Conservation (phyloP, 2,888 invertebrate genomes). For the Drosophila recens region DNA sequence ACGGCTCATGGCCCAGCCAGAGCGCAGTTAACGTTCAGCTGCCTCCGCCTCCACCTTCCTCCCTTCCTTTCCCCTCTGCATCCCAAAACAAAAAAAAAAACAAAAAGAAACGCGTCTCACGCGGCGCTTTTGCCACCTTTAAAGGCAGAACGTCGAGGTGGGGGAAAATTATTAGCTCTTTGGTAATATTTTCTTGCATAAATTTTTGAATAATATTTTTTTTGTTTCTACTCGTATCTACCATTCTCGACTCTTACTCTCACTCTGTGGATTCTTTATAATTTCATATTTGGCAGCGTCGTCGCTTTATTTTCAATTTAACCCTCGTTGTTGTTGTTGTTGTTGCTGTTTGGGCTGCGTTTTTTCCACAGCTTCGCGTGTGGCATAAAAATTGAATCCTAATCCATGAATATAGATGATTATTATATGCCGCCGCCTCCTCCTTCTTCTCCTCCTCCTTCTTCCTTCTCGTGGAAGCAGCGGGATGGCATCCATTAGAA, state of each 20-base stretch:
- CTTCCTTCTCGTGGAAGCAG: slow-evolving; percentile 42
- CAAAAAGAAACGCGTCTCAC: slow-evolving; percentile 43
- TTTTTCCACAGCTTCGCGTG: slow-evolving; percentile 63
- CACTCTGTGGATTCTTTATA: slow-evolving; percentile 56
- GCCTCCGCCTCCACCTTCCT: slow-evolving; percentile 9
- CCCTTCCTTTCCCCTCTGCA: not conserved
- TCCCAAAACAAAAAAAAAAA: not conserved
- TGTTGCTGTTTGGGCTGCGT: slow-evolving; percentile 34
- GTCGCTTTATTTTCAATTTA: slow-evolving; percentile 78
- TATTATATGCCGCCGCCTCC: slow-evolving; percentile 80
- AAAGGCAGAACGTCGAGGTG: slow-evolving; percentile 26
- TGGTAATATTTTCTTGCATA: slow-evolving; percentile 84
- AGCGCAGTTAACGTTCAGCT: slow-evolving; percentile 35
- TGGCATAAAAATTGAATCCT: slow-evolving; percentile 85
- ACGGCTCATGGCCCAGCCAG: slow-evolving; percentile 39
- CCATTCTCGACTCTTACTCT: not conserved
- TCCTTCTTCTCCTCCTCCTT: slow-evolving; percentile 9
- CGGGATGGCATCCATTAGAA: slow-evolving; percentile 79
- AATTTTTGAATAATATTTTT: slow-evolving; percentile 73
- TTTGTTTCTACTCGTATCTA: slow-evolving; percentile 17
- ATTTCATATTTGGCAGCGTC: slow-evolving; percentile 55
- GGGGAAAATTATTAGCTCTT: slow-evolving; percentile 84
- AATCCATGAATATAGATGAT: slow-evolving; percentile 86
- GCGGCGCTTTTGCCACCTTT: slow-evolving; percentile 75
- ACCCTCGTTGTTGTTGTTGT: slow-evolving; percentile 65